Conservation (phyloP, 2,888 invertebrate genomes). For the Sisyra nigra region DNA sequence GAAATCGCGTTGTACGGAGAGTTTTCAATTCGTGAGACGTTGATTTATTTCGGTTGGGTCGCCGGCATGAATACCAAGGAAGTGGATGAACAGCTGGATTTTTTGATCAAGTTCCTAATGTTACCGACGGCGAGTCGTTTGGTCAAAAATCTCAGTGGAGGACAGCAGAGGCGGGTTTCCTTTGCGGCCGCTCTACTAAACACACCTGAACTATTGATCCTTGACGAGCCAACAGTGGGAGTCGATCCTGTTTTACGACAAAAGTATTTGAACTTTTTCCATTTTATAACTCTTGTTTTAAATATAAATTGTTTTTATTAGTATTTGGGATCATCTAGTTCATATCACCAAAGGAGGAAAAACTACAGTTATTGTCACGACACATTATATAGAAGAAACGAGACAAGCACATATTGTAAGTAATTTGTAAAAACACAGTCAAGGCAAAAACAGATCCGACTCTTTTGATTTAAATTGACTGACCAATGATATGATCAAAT, state of each 20-base stretch:
- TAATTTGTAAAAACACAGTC: no score
- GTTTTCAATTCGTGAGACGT: slow-evolving; percentile 65
- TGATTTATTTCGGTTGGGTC: slow-evolving; percentile 72
- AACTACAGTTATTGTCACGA: slow-evolving; percentile 72
- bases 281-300: slow-evolving; percentile 1
- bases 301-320: slow-evolving; percentile 18
- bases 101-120: slow-evolving; percentile 45
- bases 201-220: slow-evolving; percentile 74
- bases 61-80: slow-evolving; percentile 47
- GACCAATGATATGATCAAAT: no score
- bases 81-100: slow-evolving; percentile 51
- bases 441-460: no score
- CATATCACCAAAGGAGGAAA: slow-evolving; percentile 57
- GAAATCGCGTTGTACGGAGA: slow-evolving; percentile 61
- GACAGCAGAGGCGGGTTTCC: slow-evolving; percentile 78
- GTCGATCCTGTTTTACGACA: slow-evolving; percentile 79
- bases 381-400: slow-evolving; percentile 79
- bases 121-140: slow-evolving; percentile 20
- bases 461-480: no score
- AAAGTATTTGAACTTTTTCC: slow-evolving; percentile 31
- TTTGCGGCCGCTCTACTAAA: slow-evolving; percentile 77
- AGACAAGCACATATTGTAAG: slow-evolving; percentile 66
- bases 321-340: slow-evolving; percentile 74
- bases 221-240: slow-evolving; percentile 89
- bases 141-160: slow-evolving; percentile 72